Conservation (phyloP, 2,113 vertebrate genomes). For the Petrocephalus microphthalmus region DNA sequence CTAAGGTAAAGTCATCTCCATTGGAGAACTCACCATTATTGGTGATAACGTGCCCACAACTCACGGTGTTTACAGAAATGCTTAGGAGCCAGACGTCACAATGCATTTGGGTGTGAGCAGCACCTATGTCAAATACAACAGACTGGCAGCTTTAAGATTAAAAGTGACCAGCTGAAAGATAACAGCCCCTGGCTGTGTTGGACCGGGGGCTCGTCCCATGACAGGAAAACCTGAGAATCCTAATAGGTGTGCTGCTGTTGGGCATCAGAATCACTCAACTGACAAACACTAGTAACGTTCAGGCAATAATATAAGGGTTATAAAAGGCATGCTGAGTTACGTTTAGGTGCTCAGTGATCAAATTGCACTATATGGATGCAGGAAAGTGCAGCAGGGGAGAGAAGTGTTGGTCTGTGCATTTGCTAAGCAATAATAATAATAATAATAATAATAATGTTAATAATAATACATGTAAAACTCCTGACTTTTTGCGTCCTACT, state of each 20-base stretch:
- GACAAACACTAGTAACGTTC: background rate
- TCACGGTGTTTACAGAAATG: background rate
- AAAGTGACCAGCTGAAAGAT: background rate
- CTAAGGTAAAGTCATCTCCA: background rate
- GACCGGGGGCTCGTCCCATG: background rate
- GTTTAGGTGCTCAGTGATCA: background rate
- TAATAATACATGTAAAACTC: background rate
- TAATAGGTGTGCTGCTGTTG: background rate
- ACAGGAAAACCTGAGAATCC: background rate
- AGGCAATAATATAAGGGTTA: background rate
- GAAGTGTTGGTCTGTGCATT: background rate
- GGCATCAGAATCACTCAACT: background rate
- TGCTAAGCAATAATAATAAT: background rate
- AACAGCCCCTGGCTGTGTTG: background rate
- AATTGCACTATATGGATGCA: background rate
- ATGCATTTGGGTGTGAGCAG: background rate
- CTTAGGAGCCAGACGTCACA: background rate
- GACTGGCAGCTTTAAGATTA: background rate
- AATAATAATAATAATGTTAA: background rate
- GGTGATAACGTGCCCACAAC: background rate
- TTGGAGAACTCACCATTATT: background rate
- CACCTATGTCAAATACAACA: background rate
- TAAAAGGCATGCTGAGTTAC: background rate
- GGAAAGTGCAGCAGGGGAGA: background rate
- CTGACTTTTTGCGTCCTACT: background rate